Evolutionary conservation across 2,888 invertebrate species (phyloP).

Genomic region (Hermaeophaga mercurialis): DNA sequence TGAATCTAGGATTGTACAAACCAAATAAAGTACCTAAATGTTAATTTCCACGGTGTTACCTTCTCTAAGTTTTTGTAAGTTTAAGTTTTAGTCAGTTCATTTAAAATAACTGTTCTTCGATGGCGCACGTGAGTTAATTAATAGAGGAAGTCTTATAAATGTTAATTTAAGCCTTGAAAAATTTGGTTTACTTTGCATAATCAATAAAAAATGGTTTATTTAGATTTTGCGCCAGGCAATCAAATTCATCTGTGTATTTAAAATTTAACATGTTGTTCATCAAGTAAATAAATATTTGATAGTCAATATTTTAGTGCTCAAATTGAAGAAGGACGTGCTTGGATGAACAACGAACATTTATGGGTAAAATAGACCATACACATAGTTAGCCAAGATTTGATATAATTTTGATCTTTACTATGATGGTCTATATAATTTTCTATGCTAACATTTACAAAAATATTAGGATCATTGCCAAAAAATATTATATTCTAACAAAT

Average conservation of each 20-base stretch:
- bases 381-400: slow-evolving; percentile 7
- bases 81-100: no score
- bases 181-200: no score
- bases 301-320: slow-evolving; percentile 24
- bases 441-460: slow-evolving; percentile 34
- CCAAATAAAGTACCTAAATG: no score
- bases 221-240: no score
- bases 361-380: slow-evolving; percentile 5
- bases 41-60: no score
- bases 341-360: slow-evolving; percentile 34
- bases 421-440: slow-evolving; percentile 29
- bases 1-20: no score
- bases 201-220: no score
- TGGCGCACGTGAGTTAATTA: no score
- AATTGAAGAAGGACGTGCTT: slow-evolving; percentile 47
- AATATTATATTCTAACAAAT: slow-evolving; percentile 56
- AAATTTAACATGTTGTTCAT: not conserved
- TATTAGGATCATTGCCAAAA: slow-evolving; percentile 28
- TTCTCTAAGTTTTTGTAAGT: no score
- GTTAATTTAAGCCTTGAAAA: no score
- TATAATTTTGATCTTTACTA: slow-evolving; percentile 35
- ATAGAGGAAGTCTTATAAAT: no score
- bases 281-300: slow-evolving; percentile 28
- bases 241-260: not conserved
- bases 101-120: no score